Conservation (phyloP, 1,140 invertebrate species). For the Panagrolaimus sp. region DNA sequence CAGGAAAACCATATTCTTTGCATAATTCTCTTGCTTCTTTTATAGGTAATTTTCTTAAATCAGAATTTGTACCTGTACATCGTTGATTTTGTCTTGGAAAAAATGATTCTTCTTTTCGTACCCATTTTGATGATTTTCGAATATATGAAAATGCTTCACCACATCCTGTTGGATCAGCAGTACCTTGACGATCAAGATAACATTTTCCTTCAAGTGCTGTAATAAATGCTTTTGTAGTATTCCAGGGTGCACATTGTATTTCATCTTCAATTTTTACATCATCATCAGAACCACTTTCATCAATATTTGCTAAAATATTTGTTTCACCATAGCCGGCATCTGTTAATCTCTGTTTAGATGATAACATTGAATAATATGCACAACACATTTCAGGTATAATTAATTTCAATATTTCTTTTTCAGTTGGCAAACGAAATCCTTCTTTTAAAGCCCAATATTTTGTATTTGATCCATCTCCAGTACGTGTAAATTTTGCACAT, state of each 20-base stretch:
- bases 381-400: slow-evolving; percentile 98
- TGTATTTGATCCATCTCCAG: slow-evolving; percentile 65
- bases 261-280: slow-evolving; percentile 97
- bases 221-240: slow-evolving; percentile 86
- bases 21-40: slow-evolving; percentile 92
- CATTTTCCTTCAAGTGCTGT: slow-evolving; percentile 83
- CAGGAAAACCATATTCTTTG: slow-evolving; percentile 92
- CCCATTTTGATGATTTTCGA: slow-evolving; percentile 86
- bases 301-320: slow-evolving; percentile 91
- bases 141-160: slow-evolving; percentile 96
- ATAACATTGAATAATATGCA: slow-evolving; percentile 93
- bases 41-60: slow-evolving; percentile 83
- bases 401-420: slow-evolving; percentile 96
- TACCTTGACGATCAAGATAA: slow-evolving; percentile 82
- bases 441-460: slow-evolving; percentile 42
- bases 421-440: slow-evolving; percentile 71
- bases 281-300: slow-evolving; percentile 85
- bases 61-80: slow-evolving; percentile 98
- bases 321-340: slow-evolving; percentile 95
- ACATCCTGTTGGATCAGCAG: slow-evolving; percentile 74
- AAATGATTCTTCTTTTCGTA: slow-evolving; percentile 63
- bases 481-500: slow-evolving; percentile 96
- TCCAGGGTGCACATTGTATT: slow-evolving; percentile 77
- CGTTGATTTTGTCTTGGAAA: slow-evolving; percentile 89
- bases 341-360: slow-evolving; percentile 69